Evolutionary conservation across 2,888 invertebrate genomes (phyloP).

Genomic region (Tipula confusa): DNA sequence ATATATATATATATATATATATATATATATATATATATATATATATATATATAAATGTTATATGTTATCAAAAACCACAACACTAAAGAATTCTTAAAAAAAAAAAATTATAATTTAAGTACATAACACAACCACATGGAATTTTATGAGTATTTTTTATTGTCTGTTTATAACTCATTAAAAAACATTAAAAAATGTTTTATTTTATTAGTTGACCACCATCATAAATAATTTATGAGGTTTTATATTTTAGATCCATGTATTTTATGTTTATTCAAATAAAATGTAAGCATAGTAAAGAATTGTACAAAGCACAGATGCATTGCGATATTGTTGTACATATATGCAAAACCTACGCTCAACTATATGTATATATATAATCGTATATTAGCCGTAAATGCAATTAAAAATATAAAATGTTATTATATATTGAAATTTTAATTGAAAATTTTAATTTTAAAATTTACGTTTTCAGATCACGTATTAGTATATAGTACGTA

Average conservation of each 20-base stretch:
- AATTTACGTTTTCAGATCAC: not conserved
- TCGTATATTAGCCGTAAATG: no score
- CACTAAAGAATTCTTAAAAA: not conserved
- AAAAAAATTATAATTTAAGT: not conserved
- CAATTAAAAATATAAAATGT: not conserved
- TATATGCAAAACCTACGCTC: not conserved
- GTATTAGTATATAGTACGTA: not conserved
- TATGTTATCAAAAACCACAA: not conserved
- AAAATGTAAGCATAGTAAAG: not conserved
- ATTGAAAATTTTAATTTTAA: not conserved
- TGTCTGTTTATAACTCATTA: slow-evolving; percentile 30
- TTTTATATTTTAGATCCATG: not conserved
- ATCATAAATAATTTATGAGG: slow-evolving; percentile 25
- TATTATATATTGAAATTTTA: not conserved
- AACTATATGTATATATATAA: no score
- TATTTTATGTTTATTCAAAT: not conserved
- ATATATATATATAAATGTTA: no score
- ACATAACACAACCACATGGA: slow-evolving; percentile 4
- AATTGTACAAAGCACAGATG: not conserved
- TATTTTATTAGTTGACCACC: slow-evolving; percentile 16
- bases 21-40: no score
- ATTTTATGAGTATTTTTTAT: slow-evolving; percentile 21
- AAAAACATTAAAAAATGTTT: slow-evolving; percentile 25
- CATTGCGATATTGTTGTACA: not conserved
- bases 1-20: no score